A percentile compares a stretch with the other conserved stretches of the same genome.
Conservation (phyloP, 2,888 invertebrate genomes). For the Megastigmus dorsalis region DNA sequence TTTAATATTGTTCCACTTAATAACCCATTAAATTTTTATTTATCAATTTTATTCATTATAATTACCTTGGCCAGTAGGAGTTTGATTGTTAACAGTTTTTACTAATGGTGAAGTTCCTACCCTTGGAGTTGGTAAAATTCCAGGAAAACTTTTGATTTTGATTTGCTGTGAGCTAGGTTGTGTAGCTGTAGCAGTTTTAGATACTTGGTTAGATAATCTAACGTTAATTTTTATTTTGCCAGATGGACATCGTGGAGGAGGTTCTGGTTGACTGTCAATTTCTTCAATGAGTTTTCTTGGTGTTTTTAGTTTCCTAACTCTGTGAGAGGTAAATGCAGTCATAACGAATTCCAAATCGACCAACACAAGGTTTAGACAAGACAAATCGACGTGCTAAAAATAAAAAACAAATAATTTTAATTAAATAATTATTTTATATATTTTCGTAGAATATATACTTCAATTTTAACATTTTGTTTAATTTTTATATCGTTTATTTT, state of each 20-base stretch:
- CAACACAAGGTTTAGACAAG: conserved; percentile 80
- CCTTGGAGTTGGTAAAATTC: conserved; percentile 69
- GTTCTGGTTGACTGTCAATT: conserved; percentile 78
- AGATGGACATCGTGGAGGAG: conserved; percentile 80
- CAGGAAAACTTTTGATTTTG: conserved; percentile 69
- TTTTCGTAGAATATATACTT: neutral
- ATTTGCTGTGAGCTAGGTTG: conserved; percentile 59
- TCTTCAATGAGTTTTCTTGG: conserved; percentile 83
- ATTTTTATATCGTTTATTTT: neutral
- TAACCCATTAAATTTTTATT: conserved; percentile 10
- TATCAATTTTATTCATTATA: neutral
- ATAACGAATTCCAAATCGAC: conserved; percentile 81
- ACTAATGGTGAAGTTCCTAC: conserved; percentile 73
- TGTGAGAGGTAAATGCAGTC: conserved; percentile 89
- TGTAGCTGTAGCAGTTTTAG: conserved; percentile 59
- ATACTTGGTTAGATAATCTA: conserved; percentile 71
- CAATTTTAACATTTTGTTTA: neutral
- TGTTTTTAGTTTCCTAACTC: conserved; percentile 85
- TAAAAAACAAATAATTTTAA: too few species aligned
- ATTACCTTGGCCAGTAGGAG: conserved; percentile 67
- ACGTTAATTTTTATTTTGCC: conserved; percentile 81
- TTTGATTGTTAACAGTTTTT: conserved; percentile 68
- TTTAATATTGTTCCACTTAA: too few species aligned
- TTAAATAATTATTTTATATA: too few species aligned
- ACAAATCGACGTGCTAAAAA: conserved; percentile 81